Conservation (phyloP, 2,113 vertebrate species). For the Orthonyx spaldingii region DNA sequence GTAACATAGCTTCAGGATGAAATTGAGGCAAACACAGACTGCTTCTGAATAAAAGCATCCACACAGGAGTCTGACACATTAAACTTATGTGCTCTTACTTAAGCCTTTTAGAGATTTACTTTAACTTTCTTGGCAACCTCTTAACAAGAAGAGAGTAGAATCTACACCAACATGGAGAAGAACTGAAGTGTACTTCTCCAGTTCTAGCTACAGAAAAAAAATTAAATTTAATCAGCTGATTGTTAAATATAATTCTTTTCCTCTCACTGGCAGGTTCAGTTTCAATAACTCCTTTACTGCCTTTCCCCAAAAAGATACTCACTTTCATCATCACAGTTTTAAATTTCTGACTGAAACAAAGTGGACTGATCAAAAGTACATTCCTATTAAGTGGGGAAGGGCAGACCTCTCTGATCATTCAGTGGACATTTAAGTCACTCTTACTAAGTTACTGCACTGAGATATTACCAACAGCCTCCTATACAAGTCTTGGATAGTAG, state of each 20-base stretch:
- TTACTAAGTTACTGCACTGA: not conserved
- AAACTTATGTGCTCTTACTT: not conserved
- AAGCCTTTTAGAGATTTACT: not conserved
- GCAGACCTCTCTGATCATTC: not conserved
- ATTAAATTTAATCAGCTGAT: not conserved
- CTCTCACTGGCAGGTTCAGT: not conserved
- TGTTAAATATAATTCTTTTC: not conserved
- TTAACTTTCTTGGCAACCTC: not conserved
- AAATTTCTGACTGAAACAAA: slow-evolving; percentile 31
- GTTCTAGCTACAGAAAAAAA: not conserved
- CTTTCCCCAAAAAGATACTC: not conserved
- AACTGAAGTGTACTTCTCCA: not conserved
- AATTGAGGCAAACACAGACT: not conserved
- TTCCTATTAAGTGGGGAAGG: not conserved
- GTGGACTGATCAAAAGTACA: not conserved
- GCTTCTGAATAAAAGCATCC: not conserved
- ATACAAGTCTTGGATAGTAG: not conserved
- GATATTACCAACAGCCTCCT: not conserved
- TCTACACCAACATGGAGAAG: not conserved
- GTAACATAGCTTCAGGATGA: not conserved
- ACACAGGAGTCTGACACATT: not conserved
- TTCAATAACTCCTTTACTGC: not conserved
- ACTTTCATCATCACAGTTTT: slow-evolving; percentile 5
- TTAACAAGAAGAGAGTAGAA: not conserved
- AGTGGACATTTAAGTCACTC: not conserved